Conservation (phyloP, 1,140 invertebrate species). For the Caenorhabditis inopinata region DNA sequence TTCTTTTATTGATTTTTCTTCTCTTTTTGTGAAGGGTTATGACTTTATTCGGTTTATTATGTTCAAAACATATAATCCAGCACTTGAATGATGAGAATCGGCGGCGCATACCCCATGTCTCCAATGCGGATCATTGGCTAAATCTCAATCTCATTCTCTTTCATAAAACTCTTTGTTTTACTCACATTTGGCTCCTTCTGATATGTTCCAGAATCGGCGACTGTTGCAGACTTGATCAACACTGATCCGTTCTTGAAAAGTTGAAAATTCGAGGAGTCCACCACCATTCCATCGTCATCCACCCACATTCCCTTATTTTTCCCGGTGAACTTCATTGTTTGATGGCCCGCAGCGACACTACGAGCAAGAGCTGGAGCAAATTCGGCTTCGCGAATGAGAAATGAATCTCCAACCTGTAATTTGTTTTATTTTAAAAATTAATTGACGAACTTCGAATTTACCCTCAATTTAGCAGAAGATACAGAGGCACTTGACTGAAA, state of each 20-base stretch:
- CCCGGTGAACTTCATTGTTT: not conserved
- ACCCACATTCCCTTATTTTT: not conserved
- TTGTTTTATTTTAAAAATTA: not conserved
- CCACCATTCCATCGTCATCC: not conserved
- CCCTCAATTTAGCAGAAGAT: no score
- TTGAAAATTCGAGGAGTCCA: not conserved
- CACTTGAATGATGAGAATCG: not conserved
- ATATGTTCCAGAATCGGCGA: not conserved
- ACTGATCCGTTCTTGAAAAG: not conserved
- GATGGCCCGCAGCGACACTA: not conserved
- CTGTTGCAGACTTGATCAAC: not conserved
- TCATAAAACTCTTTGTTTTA: no score
- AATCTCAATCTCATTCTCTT: no score
- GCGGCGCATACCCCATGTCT: slow-evolving; percentile 8
- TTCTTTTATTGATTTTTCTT: not conserved
- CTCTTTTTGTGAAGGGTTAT: no score
- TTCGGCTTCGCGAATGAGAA: not conserved
- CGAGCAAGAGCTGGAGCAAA: not conserved
- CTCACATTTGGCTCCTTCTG: not conserved
- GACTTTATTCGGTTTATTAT: no score
- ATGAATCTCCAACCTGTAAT: not conserved
- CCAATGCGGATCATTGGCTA: not conserved
- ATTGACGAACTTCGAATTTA: no score
- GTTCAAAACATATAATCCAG: no score
- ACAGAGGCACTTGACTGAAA: no score